Base-by-base conservation (phyloP, 2,797 vertebrate genomes). In the Podarcis siculus region DNA sequence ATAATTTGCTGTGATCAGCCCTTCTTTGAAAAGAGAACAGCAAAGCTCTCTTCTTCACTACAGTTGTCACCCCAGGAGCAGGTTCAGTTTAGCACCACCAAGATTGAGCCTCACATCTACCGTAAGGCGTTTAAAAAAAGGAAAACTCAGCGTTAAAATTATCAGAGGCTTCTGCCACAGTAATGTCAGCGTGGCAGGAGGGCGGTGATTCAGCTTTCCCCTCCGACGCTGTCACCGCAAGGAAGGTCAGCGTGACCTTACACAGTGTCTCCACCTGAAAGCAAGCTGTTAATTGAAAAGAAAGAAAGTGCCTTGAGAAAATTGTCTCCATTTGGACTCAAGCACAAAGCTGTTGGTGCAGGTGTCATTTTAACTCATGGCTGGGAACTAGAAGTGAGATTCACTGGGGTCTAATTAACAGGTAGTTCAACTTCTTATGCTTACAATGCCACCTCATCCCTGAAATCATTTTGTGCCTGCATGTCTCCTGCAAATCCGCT, bases 51-150 rank as follows among this genome's bases (percentile, higher is more conserved):
- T 32, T 67, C 76, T 9, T 25, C 87, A 88, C 0, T 21, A 0
- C 42, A 81, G 35, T 49, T 21, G 15, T 58, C 88, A 86, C 10
- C 32, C 82, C 35, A 86, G 30, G 55, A 19, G 25, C 88, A 61
- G 61, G 86, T 67, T 86, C 71, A 91, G 58, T 76, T 85, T 83
- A 90, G 79, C 84, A 89, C 67, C 90, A 42, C 37, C 45, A 6
- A 13, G 1, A 13, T 15, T 13, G 35, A 78, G 76, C n/a, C 89
- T 77, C 64, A 58, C 69, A 42, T 75, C 72, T 42, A 12, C 64
- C 82, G 42, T 64, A 67, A 17, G 86, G 82, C 42, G 55, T 79
- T 85, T 58, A 83, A 67, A 86, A 8, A 13, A 61, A 92, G 90
- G 90, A 32, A 64, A 23, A 23, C 61, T 85, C 81, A 82, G 83